A percentile compares a stretch with the other conserved stretches of the same genome.
These are phyloP conservation scores for Lasioglossum marginatum DNA, from an alignment of 2,888 invertebrate species.

Conservation along the genomic window DNA sequence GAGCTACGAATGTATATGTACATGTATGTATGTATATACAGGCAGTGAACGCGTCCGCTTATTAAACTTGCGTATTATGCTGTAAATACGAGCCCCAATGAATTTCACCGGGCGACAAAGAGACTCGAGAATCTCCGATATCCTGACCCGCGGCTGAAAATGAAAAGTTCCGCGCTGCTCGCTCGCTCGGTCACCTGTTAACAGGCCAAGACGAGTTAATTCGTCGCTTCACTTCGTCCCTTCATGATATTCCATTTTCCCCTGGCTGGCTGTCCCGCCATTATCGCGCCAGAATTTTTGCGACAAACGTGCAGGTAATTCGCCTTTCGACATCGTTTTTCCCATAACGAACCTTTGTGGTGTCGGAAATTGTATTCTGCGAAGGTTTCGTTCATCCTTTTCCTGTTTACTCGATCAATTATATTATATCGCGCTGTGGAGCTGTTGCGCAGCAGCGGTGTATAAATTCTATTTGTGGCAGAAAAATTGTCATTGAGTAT, in stretches of 20 bases:
- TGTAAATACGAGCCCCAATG: constrained; percentile 51
- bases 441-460: too few species aligned
- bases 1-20: not conserved
- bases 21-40: not conserved
- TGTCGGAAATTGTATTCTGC: not conserved
- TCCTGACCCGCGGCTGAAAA: constrained; percentile 31
- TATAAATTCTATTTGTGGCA: not conserved
- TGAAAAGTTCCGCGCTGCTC: constrained; percentile 18
- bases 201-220: not conserved
- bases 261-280: not conserved
- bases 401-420: not conserved
- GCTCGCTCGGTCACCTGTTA: not conserved
- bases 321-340: not conserved
- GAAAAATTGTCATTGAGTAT: not conserved
- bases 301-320: not conserved
- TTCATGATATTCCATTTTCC: not conserved
- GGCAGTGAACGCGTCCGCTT: constrained; percentile 51
- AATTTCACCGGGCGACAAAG: constrained; percentile 48
- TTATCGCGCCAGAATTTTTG: not conserved
- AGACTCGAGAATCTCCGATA: constrained; percentile 51
- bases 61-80: constrained; percentile 50
- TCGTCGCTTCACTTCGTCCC: not conserved
- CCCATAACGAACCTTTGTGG: not conserved
- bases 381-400: not conserved
- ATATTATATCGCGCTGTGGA: not conserved